Evolutionary conservation across 2,797 vertebrate species (phyloP), one percentile per base, ranked within the genome.

Genomic region (Semotilus atromaculatus): DNA sequence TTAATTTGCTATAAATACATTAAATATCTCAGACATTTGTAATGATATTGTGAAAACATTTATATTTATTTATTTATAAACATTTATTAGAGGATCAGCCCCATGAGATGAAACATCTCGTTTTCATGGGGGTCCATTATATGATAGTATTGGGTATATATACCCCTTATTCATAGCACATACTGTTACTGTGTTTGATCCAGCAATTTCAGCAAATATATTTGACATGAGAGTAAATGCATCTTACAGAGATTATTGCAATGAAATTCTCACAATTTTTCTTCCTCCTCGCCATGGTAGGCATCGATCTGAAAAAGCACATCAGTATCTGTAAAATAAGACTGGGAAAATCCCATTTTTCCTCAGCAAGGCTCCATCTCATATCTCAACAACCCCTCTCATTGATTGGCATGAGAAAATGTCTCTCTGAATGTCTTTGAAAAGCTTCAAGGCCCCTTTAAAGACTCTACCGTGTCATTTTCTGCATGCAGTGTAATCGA

Each of bases 361-460:
- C 38, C 81, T 66, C 67, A 74, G 76, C 21, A 75, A 78, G 40
- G 21, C 58, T 62, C 58, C 67, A 80, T 76, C 53, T 82, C 31
- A 77, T 72, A 76, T 86, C 71, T 83, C 82, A 84, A 82, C 70
- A 84, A 78, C 60, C 14, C 21, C 79, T 73, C 18, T 86, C 68
- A 86, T 85, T 80, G 86, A 85, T 85, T 88, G 80, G 62, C 29
- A 70, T 73, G 72, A 31, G 53, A 82, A 74, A 82, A 68, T 21
- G 21, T 36, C 21, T 72, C 14, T 71, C 18, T n/a, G 34, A 81
- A 72, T 85, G 67, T 80, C 66, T 83, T 71, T 81, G 60, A 74
- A 85, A 78, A 81, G 51, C 76, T 66, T 75, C 60, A 68, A 51
- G 60, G 43, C 76, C 29, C 23, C 31, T 66, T 76, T 87, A 83